Evolutionary conservation across 2,888 invertebrate genomes (phyloP).

Genomic region (Erebia aethiops): DNA sequence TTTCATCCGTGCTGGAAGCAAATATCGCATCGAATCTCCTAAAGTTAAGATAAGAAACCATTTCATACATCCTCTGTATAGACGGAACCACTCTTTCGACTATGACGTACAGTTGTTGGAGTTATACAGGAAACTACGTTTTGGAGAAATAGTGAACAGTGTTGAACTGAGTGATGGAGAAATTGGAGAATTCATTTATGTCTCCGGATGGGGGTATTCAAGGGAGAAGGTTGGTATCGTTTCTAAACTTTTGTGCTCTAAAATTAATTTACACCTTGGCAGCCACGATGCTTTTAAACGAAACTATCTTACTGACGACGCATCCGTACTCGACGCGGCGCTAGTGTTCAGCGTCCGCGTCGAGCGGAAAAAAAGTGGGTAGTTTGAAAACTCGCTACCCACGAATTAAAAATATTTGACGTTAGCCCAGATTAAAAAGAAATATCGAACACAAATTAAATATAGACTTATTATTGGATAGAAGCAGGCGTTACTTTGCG

Average conservation of each 20-base stretch:
- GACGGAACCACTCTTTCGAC: constrained; percentile 55
- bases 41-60: constrained; percentile 51
- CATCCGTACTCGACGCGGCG: no score
- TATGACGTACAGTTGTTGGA: constrained; percentile 62
- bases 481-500: no score
- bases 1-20: constrained; percentile 59
- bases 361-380: no score
- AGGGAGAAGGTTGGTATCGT: constrained; percentile 54
- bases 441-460: no score
- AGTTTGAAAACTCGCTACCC: no score
- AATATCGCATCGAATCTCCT: constrained; percentile 48
- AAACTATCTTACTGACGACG: no score
- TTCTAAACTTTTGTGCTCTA: neutral
- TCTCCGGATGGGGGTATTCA: constrained; percentile 68
- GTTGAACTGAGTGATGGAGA: constrained; percentile 49
- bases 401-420: no score
- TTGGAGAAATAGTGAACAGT: constrained; percentile 46
- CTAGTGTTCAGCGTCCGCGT: no score
- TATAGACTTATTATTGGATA: no score
- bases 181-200: constrained; percentile 46
- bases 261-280: no score
- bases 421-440: no score
- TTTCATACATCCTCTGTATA: constrained; percentile 57
- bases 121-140: constrained; percentile 46
- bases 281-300: no score